Percentiles rank a stretch among this genome's conserved stretches.
These are phyloP conservation scores for Takifugu rubripes DNA, from an alignment of 2,797 vertebrate genomes.

Conservation along the genomic window DNA sequence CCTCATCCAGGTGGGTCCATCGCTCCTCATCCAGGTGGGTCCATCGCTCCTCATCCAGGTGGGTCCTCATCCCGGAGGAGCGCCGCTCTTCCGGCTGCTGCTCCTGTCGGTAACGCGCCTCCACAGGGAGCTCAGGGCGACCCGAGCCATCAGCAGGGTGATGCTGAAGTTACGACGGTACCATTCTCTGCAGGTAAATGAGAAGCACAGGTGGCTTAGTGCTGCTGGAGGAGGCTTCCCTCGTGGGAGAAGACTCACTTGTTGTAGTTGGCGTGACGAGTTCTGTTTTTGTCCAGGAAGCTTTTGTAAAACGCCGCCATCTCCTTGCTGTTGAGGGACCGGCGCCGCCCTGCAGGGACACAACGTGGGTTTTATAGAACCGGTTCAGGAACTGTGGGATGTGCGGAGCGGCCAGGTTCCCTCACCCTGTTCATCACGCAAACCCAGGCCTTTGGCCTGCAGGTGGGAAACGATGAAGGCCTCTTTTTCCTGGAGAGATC, in stretches of 20 bases:
- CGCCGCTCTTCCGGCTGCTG: conserved; percentile 29
- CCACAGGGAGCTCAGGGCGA: conserved; percentile 77
- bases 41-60: conserved; percentile 21
- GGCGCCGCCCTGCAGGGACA: conserved; percentile 76
- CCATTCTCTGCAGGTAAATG: conserved; percentile 81
- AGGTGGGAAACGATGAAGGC: conserved; percentile 80
- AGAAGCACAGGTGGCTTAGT: neutral
- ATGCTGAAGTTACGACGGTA: conserved; percentile 92
- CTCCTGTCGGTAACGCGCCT: conserved; percentile 62
- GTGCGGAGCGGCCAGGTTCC: no score
- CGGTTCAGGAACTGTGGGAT: neutral
- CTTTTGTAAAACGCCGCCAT: conserved; percentile 95
- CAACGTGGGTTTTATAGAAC: neutral
- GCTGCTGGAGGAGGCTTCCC: neutral
- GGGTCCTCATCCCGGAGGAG: conserved; percentile 27
- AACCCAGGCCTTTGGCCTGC: conserved; percentile 75
- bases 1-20: no score
- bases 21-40: neutral
- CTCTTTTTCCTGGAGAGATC: conserved; percentile 84
- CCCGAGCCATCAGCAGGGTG: conserved; percentile 89
- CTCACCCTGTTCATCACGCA: conserved; percentile 82
- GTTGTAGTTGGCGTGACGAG: conserved; percentile 87
- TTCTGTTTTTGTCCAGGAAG: conserved; percentile 87
- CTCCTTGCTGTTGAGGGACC: conserved; percentile 82
- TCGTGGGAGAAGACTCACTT: conserved; percentile 74